Base-by-base conservation (phyloP, 2,888 invertebrate genomes). In the Myathropa florea region DNA sequence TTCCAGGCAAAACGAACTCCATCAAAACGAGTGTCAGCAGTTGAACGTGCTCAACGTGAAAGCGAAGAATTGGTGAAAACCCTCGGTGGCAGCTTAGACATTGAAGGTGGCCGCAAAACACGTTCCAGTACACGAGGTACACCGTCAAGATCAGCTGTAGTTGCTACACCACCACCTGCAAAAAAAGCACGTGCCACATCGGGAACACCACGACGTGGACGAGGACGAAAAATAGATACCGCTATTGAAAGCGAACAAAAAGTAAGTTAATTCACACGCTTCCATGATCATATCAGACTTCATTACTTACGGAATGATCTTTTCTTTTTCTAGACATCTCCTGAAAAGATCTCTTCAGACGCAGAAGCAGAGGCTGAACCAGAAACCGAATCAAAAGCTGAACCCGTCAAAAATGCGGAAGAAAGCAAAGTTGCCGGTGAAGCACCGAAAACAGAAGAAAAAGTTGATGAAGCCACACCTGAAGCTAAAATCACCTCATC, bases 21-120 rank as follows among this genome's bases (percentile, higher is more conserved):
- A 57, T 90, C 90, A 2, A 93, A 92, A 88, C 91, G 93, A 2
- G 90, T 91, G 82, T 91, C 93, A 7, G 91, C 91, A 30, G 90
- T 92, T 84, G 92, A 93, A 88, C 90, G 91, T n/a, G 92, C 92
- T 63, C 92, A 92, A 81, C 91, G 91, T 12, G 93, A 93, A 89
- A 93, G 92, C 60, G 93, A 92, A 79, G 92, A 92, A 68, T 89
- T 93, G 14, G 91, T 93, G 0, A 91, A 92, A 76, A 92, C 90
- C 28, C 91, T 93, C 90, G 93, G 93, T n/a, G 92, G 92, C 14
- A 91, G 89, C 39, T 71, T 92, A 39, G 92, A 92, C 71, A 88
- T 92, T 28, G 92, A 92, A 68, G 92, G 92, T 10, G 92, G 92
- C 6, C 90, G 93, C 53, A 91, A 90, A 28, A 93, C 93, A 30